Evolutionary conservation across 2,113 vertebrate genomes (phyloP), one percentile per base, ranked within the genome.

Genomic region (Coryphaenoides rupestris): DNA sequence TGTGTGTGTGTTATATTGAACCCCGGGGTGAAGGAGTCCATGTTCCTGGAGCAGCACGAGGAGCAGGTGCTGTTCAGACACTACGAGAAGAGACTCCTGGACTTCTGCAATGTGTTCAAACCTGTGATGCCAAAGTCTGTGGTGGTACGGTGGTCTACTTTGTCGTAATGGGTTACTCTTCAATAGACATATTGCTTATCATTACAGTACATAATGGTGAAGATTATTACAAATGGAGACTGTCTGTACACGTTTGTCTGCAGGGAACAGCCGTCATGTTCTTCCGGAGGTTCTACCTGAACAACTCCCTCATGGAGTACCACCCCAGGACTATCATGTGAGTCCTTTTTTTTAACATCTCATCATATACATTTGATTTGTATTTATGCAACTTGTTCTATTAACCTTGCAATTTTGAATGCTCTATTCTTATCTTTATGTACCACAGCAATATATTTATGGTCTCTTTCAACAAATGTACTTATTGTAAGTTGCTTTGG

Each of bases 241-340:
- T n/a, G n/a, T 2, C 5, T 2, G 6, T 26, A 6, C 63, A 45
- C 73, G 68, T 47, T 12, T 21, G 16, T 78, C 50, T 70, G 56
- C 83, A 99, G 96, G 96, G 95, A 21, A 95, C 95, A 70, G 96
- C 95, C 47, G 84, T 91, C 73, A 96, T 96, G 94, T 99, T 95
- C 87, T 98, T 99, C 77, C 93, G 94, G 75, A 92, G 95, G 64
- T 98, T 99, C 90, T 99, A 96, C 83, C 89, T 98, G 68, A 96
- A 95, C 88, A 99, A 99, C 78, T 98, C 97, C 0, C 86, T 98
- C 60, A 98, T 99, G 97, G 96, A 99, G 58, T 93, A 96, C 77
- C 94, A 96, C 67, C 96, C 97, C 16, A 91, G 95, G 69, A 94
- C 93, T 78, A 98, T 98, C 82, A 96, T 99, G 96, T 96, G 77